phyloP scores from a whole-genome alignment of 2,113 vertebrate genomes.

The Misgurnus mizolepis region DNA sequence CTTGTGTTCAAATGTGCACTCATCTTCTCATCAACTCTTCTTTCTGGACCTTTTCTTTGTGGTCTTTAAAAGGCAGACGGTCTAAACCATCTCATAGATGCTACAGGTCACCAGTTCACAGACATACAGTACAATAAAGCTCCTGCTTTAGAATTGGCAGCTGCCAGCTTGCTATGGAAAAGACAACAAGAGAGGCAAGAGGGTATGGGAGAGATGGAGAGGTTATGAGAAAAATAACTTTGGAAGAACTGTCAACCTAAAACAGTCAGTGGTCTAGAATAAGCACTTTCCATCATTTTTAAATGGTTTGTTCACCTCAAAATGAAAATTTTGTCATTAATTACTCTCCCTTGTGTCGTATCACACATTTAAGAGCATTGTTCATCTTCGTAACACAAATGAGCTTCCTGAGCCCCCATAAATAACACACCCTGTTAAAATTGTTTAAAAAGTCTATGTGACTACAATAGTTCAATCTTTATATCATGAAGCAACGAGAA shows the following conservation, averaged over 20 bases:
- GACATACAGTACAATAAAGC: conserved; percentile 80
- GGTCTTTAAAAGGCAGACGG: conserved; percentile 84
- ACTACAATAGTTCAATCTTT: too few species aligned
- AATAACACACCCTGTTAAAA: too few species aligned
- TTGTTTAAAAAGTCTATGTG: too few species aligned
- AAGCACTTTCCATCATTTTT: conserved; percentile 1
- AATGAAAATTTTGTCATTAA: too few species aligned
- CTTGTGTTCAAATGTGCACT: conserved; percentile 79
- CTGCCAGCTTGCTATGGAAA: conserved; percentile 78
- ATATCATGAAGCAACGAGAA: too few species aligned
- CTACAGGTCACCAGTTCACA: conserved; percentile 91
- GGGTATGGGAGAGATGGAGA: conserved; percentile 30
- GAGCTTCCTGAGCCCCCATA: too few species aligned
- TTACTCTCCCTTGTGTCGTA: too few species aligned
- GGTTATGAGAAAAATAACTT: conserved; percentile 9
- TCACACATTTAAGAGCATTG: too few species aligned
- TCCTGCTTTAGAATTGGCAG: conserved; percentile 85
- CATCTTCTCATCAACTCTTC: conserved; percentile 84
- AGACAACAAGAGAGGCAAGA: background rate
- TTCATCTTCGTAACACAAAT: too few species aligned
- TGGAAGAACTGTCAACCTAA: background rate
- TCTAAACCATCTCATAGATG: conserved; percentile 88
- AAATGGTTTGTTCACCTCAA: background rate
- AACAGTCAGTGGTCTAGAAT: background rate
- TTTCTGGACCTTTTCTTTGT: conserved; percentile 82